Evolutionary conservation across 2,797 vertebrate genomes (phyloP).

Genomic region (Enteromius anoplus): DNA sequence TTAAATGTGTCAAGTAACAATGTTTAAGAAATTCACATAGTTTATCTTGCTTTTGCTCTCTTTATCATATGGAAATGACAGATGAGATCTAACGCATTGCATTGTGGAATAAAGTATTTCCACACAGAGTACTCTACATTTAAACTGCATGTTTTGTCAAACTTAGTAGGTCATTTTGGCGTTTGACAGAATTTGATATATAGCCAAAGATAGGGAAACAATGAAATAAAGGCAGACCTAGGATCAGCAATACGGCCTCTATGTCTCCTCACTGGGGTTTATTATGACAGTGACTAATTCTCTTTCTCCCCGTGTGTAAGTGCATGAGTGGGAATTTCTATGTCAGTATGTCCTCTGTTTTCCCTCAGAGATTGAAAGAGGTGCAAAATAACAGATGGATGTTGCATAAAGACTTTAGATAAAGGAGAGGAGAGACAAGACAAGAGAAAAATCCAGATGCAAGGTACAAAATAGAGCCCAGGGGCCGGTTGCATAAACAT

Average conservation of each 20-base stretch:
- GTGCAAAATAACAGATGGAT: constrained; percentile 33
- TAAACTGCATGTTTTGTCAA: background rate
- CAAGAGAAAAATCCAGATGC: background rate
- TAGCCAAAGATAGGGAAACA: background rate
- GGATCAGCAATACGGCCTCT: background rate
- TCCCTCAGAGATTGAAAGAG: background rate
- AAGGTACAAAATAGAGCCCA: background rate
- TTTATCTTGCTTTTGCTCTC: background rate
- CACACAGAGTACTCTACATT: background rate
- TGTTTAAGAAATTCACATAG: background rate
- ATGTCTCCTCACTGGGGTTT: background rate
- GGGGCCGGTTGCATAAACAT: no score
- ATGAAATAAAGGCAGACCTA: background rate
- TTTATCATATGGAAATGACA: background rate
- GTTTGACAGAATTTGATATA: background rate
- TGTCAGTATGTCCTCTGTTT: background rate
- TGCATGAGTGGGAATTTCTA: background rate
- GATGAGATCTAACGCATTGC: background rate
- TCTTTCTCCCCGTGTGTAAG: background rate
- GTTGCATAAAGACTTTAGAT: background rate
- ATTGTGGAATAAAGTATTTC: background rate
- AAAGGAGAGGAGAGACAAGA: background rate
- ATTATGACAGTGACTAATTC: constrained; percentile 12
- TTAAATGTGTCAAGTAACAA: background rate
- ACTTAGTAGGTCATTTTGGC: background rate